phyloP scores from a whole-genome alignment of 2,797 vertebrate genomes.

The Tadarida brasiliensis region DNA sequence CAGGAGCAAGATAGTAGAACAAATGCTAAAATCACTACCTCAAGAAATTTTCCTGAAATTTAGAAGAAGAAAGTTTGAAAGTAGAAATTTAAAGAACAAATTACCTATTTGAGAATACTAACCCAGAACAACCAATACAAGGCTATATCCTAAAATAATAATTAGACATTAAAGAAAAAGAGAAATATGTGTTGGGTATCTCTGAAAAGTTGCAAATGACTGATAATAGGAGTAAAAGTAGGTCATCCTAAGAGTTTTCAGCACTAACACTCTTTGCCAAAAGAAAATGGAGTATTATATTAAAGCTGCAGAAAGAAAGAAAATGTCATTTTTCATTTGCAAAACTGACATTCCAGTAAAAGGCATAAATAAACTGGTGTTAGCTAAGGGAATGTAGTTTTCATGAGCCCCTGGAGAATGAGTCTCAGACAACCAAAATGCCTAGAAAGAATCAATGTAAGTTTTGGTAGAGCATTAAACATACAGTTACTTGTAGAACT shows the following conservation, averaged over 20 bases:
- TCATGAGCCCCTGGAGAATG: not conserved
- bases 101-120: not conserved
- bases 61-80: not conserved
- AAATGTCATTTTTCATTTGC: not conserved
- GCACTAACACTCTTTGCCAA: not conserved
- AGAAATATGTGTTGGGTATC: not conserved
- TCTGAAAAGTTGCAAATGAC: not conserved
- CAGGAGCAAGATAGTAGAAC: not conserved
- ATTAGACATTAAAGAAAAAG: not conserved
- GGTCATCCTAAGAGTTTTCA: not conserved
- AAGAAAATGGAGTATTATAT: not conserved
- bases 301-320: not conserved
- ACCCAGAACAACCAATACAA: not conserved
- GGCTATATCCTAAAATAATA: not conserved
- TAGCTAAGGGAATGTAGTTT: not conserved
- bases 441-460: not conserved
- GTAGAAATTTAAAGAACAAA: not conserved
- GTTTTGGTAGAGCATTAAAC: not conserved
- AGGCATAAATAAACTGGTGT: not conserved
- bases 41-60: not conserved
- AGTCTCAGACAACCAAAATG: not conserved
- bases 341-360: not conserved
- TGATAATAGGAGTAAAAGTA: not conserved
- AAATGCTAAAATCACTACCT: not conserved
- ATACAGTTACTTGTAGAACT: not conserved